Percentiles rank a stretch among this genome's conserved stretches.
Conservation (phyloP, 2,797 vertebrate genomes). For the Anguilla pacifica region DNA sequence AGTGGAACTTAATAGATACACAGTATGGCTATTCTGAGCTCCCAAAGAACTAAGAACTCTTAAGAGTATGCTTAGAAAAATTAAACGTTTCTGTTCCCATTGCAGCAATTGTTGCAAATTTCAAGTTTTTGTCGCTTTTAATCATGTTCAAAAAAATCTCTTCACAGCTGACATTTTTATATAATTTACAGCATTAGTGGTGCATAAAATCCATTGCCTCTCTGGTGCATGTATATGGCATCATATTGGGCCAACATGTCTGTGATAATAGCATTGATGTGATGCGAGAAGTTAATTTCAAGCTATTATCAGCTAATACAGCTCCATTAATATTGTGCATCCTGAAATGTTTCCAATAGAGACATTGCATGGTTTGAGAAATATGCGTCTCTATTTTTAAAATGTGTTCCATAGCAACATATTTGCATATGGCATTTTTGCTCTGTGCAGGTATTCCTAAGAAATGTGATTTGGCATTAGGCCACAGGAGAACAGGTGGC, state of each 20-base stretch:
- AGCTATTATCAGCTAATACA: neutral
- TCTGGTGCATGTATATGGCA: neutral
- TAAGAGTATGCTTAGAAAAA: too few species aligned
- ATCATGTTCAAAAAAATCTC: neutral
- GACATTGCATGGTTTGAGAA: too few species aligned
- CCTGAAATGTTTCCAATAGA: neutral
- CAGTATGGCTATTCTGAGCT: neutral
- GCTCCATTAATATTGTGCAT: neutral
- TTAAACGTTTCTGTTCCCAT: neutral
- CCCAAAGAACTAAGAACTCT: neutral
- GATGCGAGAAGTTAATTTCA: neutral
- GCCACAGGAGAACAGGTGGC: neutral
- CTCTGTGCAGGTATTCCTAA: neutral
- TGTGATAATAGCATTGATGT: neutral
- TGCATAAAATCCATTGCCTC: neutral
- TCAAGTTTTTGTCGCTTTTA: neutral
- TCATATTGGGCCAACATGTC: neutral
- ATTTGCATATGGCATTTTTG: neutral
- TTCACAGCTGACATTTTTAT: neutral
- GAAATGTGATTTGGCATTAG: neutral
- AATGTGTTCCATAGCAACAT: neutral
- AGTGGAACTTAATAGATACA: neutral
- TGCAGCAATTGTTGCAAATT: neutral
- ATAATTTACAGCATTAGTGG: neutral
- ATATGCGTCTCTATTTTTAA: neutral